Base-by-base conservation (phyloP, 2,888 invertebrate genomes). In the Tetheella fluctuosa region DNA sequence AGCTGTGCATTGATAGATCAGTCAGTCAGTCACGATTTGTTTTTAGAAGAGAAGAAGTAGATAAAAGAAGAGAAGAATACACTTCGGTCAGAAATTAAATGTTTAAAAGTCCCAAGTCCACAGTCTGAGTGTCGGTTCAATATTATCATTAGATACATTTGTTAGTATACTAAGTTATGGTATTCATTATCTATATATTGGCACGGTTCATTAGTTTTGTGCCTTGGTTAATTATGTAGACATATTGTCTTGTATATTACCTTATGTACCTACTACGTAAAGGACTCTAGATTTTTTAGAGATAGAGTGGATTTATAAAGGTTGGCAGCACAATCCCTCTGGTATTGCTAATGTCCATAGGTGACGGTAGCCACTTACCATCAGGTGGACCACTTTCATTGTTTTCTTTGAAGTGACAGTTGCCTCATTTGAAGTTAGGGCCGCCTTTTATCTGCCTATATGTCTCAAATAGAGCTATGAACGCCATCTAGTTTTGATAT, bases 101-200 rank as follows among this genome's bases (percentile, higher is more conserved):
- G 8, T 13, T 10, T 20, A 20, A 20, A 30, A 8, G 7, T 20
- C 23, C 7, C n/a, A 55, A 37, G 37, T 55, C 25, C 34, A 13
- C 20, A 34, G 17, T 23, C 0, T 34, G 4, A 1, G 37, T 25
- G 55, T 6, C 10, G 1, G 1, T 30, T 54, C n/a, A 3, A 25
- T 13, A 34, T 55, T 12, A 37, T 54, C 55, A 17, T 15, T 34
- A 34, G 55, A 8, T 20, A 34, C n/a, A 54, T 54, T 25, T 28
- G 54, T 34, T 20, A 20, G 54, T 17, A 34, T 25, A 28, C 20
- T 34, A 34, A 55, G 55, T 55, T 55, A 55, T 37, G 20, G 23
- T 57, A 39, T 57, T 23, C 20, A 58, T 53, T 58, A 58, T 37
- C 34, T 28, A 37, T 37, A 8, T 8, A 20, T 23, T 30, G 10